Base-by-base conservation (phyloP, 1,140 invertebrate species). In the Sinonovacula constricta region DNA sequence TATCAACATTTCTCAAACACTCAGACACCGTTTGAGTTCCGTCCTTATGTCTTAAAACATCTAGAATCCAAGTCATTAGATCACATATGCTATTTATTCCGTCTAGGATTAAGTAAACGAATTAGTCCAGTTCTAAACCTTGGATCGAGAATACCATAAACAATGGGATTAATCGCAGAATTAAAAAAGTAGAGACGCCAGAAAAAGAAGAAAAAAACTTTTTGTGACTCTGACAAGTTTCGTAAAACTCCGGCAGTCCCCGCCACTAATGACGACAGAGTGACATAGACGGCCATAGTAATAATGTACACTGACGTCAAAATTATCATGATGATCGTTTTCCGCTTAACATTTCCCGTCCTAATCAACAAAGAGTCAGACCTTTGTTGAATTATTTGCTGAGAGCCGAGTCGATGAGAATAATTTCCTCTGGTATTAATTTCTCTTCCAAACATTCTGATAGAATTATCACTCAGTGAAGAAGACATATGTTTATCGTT, bases 161-260 rank as follows among this genome's bases (percentile, higher is more conserved):
- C 45, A 4, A 76, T 24, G 0, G 72, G 72, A 36, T 76, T 76
- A 0, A 76, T 49, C n/a, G 59, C 60, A 26, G 62, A 66, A 34
- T 76, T 76, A 15, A 59, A 1, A 34, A 76, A 76, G 31, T 76
- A 76, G 1, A 76, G 53, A n/a, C 72, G 34, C 49, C 49, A 66
- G 22, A 76, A 76, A 45, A 76, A 76, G 60, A 76, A 76, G 30
- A 76, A 76, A 1, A 67, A 24, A 7, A 67, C 72, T 30, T 76
- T 76, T 22, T 67, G 26, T 3, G 72, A 45, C n/a, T 76, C 34
- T 45, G 62, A 49, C 30, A 65, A 59, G 5, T 39, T 54, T 30
- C 39, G 34, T 12, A 76, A 60, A 22, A 76, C 49, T 10, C 54
- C 63, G 14, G 30, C 62, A 10, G 28, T 67, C 34, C 24, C 30